phyloP scores from a whole-genome alignment of 2,888 invertebrate genomes.

The Saturnia japonica region DNA sequence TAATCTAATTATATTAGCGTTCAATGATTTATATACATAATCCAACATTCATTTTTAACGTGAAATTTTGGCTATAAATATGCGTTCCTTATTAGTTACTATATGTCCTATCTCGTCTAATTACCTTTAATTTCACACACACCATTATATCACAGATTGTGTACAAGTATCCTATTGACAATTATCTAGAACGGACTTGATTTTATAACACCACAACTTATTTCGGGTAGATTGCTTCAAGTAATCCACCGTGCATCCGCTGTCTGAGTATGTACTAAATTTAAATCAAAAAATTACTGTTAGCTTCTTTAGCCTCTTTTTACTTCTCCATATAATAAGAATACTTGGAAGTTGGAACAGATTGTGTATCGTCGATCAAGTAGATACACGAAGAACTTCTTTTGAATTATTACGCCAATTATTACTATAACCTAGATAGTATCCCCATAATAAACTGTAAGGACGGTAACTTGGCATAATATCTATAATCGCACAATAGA shows the following conservation, averaged over 20 bases:
- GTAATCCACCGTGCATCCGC: not conserved
- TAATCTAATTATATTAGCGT: no score
- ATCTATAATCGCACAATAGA: not conserved
- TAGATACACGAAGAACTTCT: not conserved
- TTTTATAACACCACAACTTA: not conserved
- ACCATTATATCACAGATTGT: no score
- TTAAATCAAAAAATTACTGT: not conserved
- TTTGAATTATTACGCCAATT: not conserved
- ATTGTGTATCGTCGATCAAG: not conserved
- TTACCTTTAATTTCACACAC: not conserved
- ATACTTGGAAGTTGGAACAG: not conserved
- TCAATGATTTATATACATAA: no score
- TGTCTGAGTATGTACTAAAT: not conserved
- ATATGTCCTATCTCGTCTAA: not conserved
- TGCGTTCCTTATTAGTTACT: not conserved
- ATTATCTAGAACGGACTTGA: not conserved
- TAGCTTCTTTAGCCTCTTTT: not conserved
- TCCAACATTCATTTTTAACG: not conserved
- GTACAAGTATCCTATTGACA: not conserved
- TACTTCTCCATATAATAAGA: no score
- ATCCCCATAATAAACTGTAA: not conserved
- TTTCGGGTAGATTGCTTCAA: not conserved
- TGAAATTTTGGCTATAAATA: not conserved
- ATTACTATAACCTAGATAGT: not conserved
- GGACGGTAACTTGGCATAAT: not conserved